Percentiles rank a stretch among this genome's conserved stretches.
Evolutionary conservation across 2,113 vertebrate species (phyloP).

Genomic region (Calyptomena viridis): DNA sequence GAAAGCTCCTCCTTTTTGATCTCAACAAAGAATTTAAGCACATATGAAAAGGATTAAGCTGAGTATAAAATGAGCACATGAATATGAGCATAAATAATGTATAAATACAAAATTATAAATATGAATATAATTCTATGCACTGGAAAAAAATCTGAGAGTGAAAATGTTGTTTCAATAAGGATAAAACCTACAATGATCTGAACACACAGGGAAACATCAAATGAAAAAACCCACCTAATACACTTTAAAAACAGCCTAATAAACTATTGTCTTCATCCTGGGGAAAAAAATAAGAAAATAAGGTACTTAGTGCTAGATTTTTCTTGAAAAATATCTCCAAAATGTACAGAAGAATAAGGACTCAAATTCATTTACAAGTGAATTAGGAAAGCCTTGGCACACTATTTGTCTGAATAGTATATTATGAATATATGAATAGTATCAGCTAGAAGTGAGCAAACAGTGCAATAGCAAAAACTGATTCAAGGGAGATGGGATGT

Average conservation of each 20-base stretch:
- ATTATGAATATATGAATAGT: background rate
- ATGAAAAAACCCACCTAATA: background rate
- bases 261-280: background rate
- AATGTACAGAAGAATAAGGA: background rate
- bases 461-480: background rate
- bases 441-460: background rate
- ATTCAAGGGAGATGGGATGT: background rate
- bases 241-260: background rate
- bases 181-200: background rate
- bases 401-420: background rate
- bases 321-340: background rate
- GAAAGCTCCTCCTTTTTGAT: background rate
- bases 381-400: background rate
- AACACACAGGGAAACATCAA: background rate
- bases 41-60: background rate
- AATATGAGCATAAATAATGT: background rate
- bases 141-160: background rate
- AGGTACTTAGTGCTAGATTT: background rate
- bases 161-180: background rate
- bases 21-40: background rate
- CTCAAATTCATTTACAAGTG: background rate
- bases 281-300: background rate
- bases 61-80: background rate
- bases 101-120: background rate
- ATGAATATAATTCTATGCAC: accelerated